Evolutionary conservation across 2,113 vertebrate species (phyloP).

Genomic region (Pogona vitticeps): DNA sequence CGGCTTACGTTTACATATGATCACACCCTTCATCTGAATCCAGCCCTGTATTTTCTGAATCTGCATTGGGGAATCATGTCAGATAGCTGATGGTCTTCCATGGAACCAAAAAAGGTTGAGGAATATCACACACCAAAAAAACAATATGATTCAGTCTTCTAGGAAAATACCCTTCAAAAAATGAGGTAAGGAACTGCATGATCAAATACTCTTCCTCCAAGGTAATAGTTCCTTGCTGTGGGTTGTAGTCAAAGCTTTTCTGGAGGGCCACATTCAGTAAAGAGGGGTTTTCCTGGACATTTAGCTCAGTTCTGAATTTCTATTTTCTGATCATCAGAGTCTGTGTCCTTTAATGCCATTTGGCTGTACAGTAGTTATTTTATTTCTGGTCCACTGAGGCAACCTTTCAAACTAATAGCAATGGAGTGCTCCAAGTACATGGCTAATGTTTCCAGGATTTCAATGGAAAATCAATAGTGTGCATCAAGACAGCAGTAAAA

Average conservation of each 20-base stretch:
- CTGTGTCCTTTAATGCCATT: background rate
- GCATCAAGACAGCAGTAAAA: background rate
- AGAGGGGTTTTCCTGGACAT: background rate
- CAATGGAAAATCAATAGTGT: constrained; percentile 27
- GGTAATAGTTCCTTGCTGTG: background rate
- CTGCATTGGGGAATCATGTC: background rate
- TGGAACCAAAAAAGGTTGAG: too few species aligned
- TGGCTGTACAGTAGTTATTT: constrained; percentile 16
- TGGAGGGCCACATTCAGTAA: too few species aligned
- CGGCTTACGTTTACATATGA: background rate
- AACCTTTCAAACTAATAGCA: constrained; percentile 21
- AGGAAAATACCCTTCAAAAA: background rate
- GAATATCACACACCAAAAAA: too few species aligned
- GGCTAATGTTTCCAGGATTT: constrained; percentile 37
- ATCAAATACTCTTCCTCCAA: background rate
- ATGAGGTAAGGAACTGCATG: background rate
- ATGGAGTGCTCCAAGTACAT: background rate
- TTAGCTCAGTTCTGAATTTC: constrained; percentile 2
- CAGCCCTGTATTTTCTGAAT: background rate
- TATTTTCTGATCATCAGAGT: background rate
- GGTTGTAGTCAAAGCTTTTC: too few species aligned
- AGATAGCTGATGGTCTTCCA: too few species aligned
- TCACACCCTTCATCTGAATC: background rate
- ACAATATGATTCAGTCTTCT: background rate
- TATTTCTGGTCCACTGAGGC: constrained; percentile 2